Evolutionary conservation across 2,113 vertebrate genomes (phyloP), one percentile per base, ranked within the genome.

Genomic region (Arizona elegans): DNA sequence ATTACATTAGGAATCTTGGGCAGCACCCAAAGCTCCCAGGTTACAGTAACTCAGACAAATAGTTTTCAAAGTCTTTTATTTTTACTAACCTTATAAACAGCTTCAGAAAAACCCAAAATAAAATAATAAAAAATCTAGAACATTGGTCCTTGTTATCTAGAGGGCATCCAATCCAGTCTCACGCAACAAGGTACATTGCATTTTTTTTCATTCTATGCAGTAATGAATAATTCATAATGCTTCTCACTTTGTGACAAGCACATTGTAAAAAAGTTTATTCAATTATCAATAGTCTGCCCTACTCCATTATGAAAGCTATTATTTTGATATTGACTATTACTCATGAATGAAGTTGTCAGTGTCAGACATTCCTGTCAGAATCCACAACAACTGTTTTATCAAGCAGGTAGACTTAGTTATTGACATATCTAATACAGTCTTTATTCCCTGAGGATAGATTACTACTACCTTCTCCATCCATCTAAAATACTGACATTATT

Each of bases 211-310:
- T 87, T 91, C 96, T 97, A 91, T 92, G 81, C 94, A 95, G 91
- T 90, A 93, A 95, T 96, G 88, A 97, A 97, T 97, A 97, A 98
- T 97, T 97, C 96, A 97, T 97, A 92, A 62, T 33, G 91, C 87
- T 97, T 96, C 90, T 96, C 88, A 56, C 59, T 94, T 90, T 93
- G 33, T 97, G 97, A 97, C 94, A 97, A 95, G 96, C 96, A 97
- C 95, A 97, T 97, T 97, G 97, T 96, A 96, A 97, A 81, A 96
- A 97, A 97, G 93, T 97, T 97, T 97, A 97, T 97, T 97, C 97
- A 97, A 97, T 97, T 97, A 97, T 97, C 97, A 97, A 95, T 96
- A 96, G 93, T 91, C 90, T 96, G 95, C 90, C 88, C 91, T 91
- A 94, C 86, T 97, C 94, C 95, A 96, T 97, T 97, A 97, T 96